Conservation (phyloP, 2,888 invertebrate genomes). For the Acrobasis suavella region DNA sequence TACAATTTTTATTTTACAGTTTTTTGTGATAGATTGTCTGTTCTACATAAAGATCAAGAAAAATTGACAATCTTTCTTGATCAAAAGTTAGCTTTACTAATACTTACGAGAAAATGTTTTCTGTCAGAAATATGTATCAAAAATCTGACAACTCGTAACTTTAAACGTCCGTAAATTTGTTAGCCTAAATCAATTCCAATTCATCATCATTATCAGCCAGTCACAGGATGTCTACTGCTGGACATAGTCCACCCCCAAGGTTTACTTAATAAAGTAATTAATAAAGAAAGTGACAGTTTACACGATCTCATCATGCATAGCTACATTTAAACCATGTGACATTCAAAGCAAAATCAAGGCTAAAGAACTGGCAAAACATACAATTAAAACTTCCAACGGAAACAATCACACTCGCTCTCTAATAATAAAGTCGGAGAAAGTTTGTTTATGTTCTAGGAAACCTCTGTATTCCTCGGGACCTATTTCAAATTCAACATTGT, state of each 20-base stretch:
- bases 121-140: no score
- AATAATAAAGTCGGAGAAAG: conserved; percentile 14
- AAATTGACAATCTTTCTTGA: no score
- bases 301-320: background rate
- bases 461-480: background rate
- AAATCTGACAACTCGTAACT: no score
- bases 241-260: no score
- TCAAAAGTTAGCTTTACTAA: background rate
- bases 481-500: background rate
- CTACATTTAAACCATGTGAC: background rate
- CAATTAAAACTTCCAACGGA: conserved; percentile 19
- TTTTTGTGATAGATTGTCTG: background rate
- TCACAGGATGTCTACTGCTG: no score
- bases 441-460: conserved; percentile 19
- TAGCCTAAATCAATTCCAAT: no score
- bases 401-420: conserved; percentile 17
- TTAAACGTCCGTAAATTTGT: no score
- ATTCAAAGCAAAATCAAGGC: background rate
- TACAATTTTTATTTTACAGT: conserved; percentile 1
- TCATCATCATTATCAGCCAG: no score
- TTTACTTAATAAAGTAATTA: no score
- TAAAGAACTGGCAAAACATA: conserved; percentile 9
- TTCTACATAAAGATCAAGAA: background rate
- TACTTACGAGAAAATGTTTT: no score
- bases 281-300: background rate